Evolutionary conservation across 2,888 invertebrate species (phyloP), one percentile per base, ranked within the genome.

Genomic region (Eupithecia abbreviata): DNA sequence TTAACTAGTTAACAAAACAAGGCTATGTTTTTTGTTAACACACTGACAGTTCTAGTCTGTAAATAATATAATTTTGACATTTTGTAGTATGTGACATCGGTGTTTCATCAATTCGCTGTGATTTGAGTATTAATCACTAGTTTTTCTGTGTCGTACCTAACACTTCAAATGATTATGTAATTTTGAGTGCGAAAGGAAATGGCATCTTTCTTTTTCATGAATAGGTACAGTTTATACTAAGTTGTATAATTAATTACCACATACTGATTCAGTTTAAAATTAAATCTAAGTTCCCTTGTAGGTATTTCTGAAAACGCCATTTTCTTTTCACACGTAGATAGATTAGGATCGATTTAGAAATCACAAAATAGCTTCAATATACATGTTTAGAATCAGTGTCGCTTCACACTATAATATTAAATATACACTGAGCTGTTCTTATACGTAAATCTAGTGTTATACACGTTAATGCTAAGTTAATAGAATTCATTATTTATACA

Each of bases 361-460:
- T 91, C 93, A 93, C 93, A 91, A 91, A 91, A 87, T 93, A 93
- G 94, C 93, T 94, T 94, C 84, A 91, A 92, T 92, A 89, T 92
- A 92, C 88, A 91, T 90, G 89, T 90, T 91, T 92, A 92, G 91
- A 86, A 90, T 94, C 93, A 90, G 92, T 94, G 94, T 94, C 86
- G 94, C 94, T 94, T 94, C 88, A 90, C 90, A 91, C 89, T 87
- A 86, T 87, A 88, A 90, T 87, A 85, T 85, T 88, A 85, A 87
- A 87, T 88, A 88, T 83, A 91, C 93, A 94, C 92, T 89, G 92
- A 92, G 92, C 92, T 92, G 91, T 93, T 93, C 90, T 90, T 87
- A 94, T 94, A 94, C 94, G 94, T 94, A 94, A 93, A 87, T 82
- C 91, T 93, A 93, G 92, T 92, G 92, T 89, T 89, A 93, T 88